These are phyloP conservation scores for Limnephilus lunatus DNA, from an alignment of 2,888 invertebrate species.

Conservation along the genomic window DNA sequence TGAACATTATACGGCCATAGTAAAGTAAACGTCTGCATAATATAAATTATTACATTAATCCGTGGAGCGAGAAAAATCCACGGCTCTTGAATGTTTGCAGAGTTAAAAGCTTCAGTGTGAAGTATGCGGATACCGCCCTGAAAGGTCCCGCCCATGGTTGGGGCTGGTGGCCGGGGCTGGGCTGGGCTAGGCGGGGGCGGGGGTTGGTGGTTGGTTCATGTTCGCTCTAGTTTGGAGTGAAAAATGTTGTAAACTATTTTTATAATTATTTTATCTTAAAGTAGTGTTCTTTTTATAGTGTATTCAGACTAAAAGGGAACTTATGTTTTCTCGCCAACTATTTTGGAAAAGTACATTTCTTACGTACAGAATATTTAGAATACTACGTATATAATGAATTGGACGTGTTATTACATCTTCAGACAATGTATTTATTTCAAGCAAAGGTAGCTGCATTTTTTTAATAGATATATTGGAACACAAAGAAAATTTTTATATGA, in stretches of 20 bases:
- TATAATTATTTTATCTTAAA: constrained; percentile 1
- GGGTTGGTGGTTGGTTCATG: not conserved
- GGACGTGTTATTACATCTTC: not conserved
- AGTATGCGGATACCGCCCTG: not conserved
- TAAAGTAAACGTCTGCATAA: constrained; percentile 59
- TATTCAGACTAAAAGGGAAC: not conserved
- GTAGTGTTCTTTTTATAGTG: not conserved
- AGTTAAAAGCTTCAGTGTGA: constrained; percentile 29
- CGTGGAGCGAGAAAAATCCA: constrained; percentile 23
- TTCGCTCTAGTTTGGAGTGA: not conserved
- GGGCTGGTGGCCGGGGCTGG: not conserved
- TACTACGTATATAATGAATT: not conserved
- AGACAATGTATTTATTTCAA: not conserved
- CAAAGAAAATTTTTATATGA: too few species aligned
- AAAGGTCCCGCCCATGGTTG: not conserved
- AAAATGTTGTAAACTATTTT: constrained; percentile 19
- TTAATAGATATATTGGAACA: too few species aligned
- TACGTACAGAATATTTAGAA: too few species aligned
- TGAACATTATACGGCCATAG: constrained; percentile 54
- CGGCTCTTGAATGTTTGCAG: constrained; percentile 33
- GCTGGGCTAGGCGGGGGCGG: not conserved
- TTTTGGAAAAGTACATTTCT: not conserved
- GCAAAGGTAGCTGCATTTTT: too few species aligned
- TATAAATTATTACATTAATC: constrained; percentile 53
- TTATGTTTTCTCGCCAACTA: not conserved